phyloP scores from a whole-genome alignment of 2,113 vertebrate species.

The Oreochromis niloticus region DNA sequence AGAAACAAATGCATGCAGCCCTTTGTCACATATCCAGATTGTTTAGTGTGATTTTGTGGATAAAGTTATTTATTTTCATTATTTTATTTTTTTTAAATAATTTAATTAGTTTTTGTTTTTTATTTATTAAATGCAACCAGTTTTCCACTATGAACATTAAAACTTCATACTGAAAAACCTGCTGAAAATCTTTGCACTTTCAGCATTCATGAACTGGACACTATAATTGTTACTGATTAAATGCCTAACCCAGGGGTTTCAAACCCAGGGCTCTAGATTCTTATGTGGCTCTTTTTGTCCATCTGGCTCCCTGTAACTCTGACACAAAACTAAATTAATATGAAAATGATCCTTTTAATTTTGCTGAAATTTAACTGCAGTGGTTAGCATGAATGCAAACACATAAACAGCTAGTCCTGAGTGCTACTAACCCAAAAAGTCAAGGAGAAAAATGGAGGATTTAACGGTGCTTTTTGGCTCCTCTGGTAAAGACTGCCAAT shows the following conservation, averaged over 20 bases:
- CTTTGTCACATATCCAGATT: background rate
- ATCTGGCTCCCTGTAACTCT: background rate
- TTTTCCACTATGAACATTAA: background rate
- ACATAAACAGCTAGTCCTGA: background rate
- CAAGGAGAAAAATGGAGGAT: background rate
- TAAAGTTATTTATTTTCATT: background rate
- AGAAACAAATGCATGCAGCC: background rate
- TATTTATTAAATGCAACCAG: background rate
- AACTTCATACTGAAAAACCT: background rate
- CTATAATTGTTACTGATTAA: background rate
- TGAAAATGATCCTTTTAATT: background rate
- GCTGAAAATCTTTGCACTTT: background rate
- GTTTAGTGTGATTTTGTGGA: background rate
- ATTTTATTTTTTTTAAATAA: background rate
- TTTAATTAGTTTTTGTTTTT: background rate
- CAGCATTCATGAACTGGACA: background rate
- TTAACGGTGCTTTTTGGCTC: background rate
- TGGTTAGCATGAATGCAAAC: background rate
- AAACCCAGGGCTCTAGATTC: background rate
- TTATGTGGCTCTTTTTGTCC: background rate
- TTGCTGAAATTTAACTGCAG: background rate
- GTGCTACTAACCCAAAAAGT: background rate
- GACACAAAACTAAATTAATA: background rate
- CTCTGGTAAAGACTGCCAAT: background rate
- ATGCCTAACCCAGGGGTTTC: background rate